phyloP scores from a whole-genome alignment of 2,113 vertebrate genomes.

The Hystrix brachyura region DNA sequence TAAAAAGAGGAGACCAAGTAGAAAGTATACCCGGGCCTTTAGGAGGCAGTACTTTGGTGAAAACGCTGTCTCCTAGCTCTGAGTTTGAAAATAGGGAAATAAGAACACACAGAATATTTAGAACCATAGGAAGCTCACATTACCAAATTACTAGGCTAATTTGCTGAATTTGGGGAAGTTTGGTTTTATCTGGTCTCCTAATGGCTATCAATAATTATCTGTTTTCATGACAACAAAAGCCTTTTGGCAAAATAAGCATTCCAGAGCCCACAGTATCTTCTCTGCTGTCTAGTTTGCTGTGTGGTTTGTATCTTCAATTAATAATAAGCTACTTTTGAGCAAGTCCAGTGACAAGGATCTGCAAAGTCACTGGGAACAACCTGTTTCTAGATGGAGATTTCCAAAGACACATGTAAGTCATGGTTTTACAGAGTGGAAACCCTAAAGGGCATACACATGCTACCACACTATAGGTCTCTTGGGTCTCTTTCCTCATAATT shows the following conservation, averaged over 20 bases:
- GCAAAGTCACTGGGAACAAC: constrained; percentile 44
- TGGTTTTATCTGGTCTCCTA: constrained; percentile 10
- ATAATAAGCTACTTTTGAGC: constrained; percentile 30
- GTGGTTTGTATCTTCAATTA: constrained; percentile 17
- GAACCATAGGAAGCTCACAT: not conserved
- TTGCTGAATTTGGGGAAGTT: constrained; percentile 15
- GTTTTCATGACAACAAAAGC: constrained; percentile 9
- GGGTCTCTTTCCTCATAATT: not conserved
- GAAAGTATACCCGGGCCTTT: not conserved
- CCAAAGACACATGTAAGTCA: constrained; percentile 54
- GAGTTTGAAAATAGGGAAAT: not conserved
- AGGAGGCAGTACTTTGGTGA: not conserved
- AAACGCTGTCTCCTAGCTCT: not conserved
- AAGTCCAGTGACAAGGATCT: constrained; percentile 4
- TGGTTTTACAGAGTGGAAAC: constrained; percentile 18
- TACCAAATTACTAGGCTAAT: not conserved
- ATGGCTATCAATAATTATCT: constrained; percentile 32
- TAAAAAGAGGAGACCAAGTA: not conserved
- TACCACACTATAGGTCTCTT: not conserved
- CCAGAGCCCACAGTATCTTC: not conserved
- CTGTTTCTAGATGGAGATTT: constrained; percentile 36
- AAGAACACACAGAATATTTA: not conserved
- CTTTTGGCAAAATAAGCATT: constrained; percentile 48
- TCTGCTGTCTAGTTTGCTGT: not conserved
- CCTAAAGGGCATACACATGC: not conserved